Base-by-base conservation (phyloP, 2,797 vertebrate genomes). In the Avahi laniger region DNA sequence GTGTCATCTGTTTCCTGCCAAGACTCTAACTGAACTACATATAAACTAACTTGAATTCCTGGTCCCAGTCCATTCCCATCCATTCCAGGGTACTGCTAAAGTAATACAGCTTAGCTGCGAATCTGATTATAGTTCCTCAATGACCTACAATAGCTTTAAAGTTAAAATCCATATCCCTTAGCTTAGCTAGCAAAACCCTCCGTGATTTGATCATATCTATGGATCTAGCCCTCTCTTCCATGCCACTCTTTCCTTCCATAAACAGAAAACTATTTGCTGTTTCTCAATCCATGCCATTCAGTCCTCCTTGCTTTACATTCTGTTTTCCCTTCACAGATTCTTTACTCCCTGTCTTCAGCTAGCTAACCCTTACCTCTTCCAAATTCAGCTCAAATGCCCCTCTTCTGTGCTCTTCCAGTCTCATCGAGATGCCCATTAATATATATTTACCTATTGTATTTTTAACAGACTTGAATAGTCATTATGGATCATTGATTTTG, bases 1-100 rank as follows among this genome's bases (percentile, higher is more conserved):
- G 17, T 73, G 5, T 67, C 67, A 88, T 78, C 35, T 96, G 61
- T 76, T 95, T 96, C 78, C 61, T 90, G 38, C 54, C 85, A 95
- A 26, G 61, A 89, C 35, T 38, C 35, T 69, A 46, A 48, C 28
- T 82, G 48, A 84, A 65, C 69, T 83, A 73, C 28, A 52, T 79
- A 52, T 30, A 73, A 54, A 12, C 73, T 88, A 86, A 75, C 43
- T 79, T 8, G 1, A 24, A 57, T 48, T 50, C 38, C 84, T 63
- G 15, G 72, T 86, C 80, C 76, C 24, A 57, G 41, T 61, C 67
- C 52, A 78, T 90, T 67, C 63, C 35, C 24, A 20, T 73, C 17
- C 76, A 80, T 82, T 90, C 52, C 79, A 41, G 84, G 17, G 30
- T 43, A 78, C 43, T 26, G 10, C 43, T 59, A 84, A 65, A 59